Percentiles rank a stretch among this genome's conserved stretches.
Evolutionary conservation across 1,140 invertebrate genomes (phyloP).

Genomic region (Drosophila hydei): DNA sequence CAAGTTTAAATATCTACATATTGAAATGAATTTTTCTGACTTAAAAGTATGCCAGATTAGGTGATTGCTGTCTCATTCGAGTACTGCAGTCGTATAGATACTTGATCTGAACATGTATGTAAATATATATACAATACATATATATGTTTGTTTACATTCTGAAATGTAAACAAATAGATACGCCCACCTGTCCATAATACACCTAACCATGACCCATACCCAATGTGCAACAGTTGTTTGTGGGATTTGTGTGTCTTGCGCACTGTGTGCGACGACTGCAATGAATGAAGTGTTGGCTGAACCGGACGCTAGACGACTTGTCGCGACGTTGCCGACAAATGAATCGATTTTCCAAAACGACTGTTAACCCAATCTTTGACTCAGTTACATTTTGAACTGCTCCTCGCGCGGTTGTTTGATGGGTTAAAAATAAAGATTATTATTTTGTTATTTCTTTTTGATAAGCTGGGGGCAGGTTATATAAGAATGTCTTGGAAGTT

Average conservation of each 20-base stretch:
- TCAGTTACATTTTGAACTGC: slow-evolving; percentile 54
- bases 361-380: slow-evolving; percentile 3
- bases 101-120: neutral
- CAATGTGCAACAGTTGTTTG: slow-evolving; percentile 68
- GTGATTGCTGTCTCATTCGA: neutral
- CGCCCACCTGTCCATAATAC: slow-evolving; percentile 8
- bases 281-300: slow-evolving; percentile 59
- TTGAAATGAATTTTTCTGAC: neutral
- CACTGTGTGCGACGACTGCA: slow-evolving; percentile 51
- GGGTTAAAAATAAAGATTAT: slow-evolving; percentile 37
- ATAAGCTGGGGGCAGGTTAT: slow-evolving; percentile 30
- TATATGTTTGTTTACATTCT: too few species aligned
- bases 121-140: neutral
- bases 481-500: slow-evolving; percentile 80
- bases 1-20: neutral
- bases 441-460: neutral
- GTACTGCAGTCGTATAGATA: neutral
- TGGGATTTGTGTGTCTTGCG: slow-evolving; percentile 64
- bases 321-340: slow-evolving; percentile 14
- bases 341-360: slow-evolving; percentile 66
- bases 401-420: slow-evolving; percentile 33
- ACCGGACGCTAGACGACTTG: slow-evolving; percentile 39
- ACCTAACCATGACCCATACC: slow-evolving; percentile 25
- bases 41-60: neutral
- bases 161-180: slow-evolving; percentile 3